Conservation (phyloP, 2,888 invertebrate species). For the Calameuta filiformis region DNA sequence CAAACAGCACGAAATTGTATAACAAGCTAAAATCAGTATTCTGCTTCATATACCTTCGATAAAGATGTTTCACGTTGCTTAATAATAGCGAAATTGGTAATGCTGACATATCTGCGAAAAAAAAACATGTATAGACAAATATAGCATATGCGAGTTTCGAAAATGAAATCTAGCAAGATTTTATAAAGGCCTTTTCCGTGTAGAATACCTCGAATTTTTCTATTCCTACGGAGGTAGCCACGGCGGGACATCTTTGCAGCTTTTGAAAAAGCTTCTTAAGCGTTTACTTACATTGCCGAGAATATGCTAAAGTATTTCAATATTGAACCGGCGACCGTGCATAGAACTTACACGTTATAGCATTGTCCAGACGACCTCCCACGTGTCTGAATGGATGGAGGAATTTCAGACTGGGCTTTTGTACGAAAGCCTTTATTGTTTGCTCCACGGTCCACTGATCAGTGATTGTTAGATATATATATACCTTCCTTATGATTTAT, state of each 20-base stretch:
- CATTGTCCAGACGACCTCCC: constrained; percentile 41
- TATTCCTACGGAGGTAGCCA: background rate
- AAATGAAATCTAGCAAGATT: constrained; percentile 9
- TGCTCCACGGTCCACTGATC: constrained; percentile 35
- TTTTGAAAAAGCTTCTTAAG: constrained; percentile 33
- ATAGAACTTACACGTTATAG: constrained; percentile 17
- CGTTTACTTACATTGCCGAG: constrained; percentile 21
- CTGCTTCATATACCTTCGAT: too few relatives aligned
- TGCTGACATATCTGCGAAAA: background rate
- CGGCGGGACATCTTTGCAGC: constrained; percentile 16
- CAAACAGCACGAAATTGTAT: background rate
- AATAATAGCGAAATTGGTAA: background rate
- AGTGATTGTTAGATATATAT: constrained; percentile 34
- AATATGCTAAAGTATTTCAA: constrained; percentile 60
- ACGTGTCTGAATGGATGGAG: constrained; percentile 52
- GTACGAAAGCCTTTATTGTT: constrained; percentile 50
- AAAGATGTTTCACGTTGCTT: background rate
- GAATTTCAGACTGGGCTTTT: constrained; percentile 51
- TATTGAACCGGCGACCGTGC: constrained; percentile 45
- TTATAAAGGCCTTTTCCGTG: background rate
- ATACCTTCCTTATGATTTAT: constrained; percentile 11
- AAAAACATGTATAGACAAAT: background rate
- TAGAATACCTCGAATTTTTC: background rate
- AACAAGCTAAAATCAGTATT: background rate
- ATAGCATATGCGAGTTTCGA: constrained; percentile 22